phyloP scores from a whole-genome alignment of 1,140 invertebrate genomes.

The Drosophila trapezifrons region DNA sequence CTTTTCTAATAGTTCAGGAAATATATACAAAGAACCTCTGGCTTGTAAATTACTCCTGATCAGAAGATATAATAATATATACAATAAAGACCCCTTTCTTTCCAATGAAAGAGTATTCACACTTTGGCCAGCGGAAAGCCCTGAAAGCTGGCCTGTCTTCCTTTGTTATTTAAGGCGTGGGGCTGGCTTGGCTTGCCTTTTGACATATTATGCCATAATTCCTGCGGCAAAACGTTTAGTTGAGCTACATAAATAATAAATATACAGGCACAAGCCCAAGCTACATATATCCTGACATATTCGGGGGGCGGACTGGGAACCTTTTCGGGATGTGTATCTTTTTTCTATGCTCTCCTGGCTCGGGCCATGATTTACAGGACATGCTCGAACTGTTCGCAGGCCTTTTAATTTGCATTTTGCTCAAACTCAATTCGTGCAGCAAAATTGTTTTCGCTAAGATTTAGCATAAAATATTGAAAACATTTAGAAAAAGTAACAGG shows the following conservation, averaged over 20 bases:
- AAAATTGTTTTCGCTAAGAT: conserved; percentile 74
- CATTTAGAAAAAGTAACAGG: conserved; percentile 55
- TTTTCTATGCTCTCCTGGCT: conserved; percentile 27
- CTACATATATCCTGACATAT: conserved; percentile 34
- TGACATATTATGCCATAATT: conserved; percentile 80
- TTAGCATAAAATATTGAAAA: conserved; percentile 78
- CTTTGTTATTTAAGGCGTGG: conserved; percentile 66
- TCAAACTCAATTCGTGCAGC: conserved; percentile 69
- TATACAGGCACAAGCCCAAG: conserved; percentile 41
- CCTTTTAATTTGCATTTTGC: conserved; percentile 71
- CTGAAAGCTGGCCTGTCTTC: neutral
- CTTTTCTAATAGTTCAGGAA: too few relatives aligned
- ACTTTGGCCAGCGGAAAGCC: neutral
- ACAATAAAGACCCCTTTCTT: neutral
- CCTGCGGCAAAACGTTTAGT: conserved; percentile 78
- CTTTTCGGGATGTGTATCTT: conserved; percentile 20
- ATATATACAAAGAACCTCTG: too few relatives aligned
- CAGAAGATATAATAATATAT: too few relatives aligned
- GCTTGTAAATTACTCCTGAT: too few relatives aligned
- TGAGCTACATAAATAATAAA: conserved; percentile 82
- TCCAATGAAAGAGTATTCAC: conserved; percentile 12
- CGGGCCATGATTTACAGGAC: conserved; percentile 47
- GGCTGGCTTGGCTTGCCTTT: conserved; percentile 60
- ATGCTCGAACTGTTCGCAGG: conserved; percentile 32
- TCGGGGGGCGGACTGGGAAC: neutral